Evolutionary conservation across 2,797 vertebrate genomes (phyloP).

Genomic region (Peromyscus aztecus): DNA sequence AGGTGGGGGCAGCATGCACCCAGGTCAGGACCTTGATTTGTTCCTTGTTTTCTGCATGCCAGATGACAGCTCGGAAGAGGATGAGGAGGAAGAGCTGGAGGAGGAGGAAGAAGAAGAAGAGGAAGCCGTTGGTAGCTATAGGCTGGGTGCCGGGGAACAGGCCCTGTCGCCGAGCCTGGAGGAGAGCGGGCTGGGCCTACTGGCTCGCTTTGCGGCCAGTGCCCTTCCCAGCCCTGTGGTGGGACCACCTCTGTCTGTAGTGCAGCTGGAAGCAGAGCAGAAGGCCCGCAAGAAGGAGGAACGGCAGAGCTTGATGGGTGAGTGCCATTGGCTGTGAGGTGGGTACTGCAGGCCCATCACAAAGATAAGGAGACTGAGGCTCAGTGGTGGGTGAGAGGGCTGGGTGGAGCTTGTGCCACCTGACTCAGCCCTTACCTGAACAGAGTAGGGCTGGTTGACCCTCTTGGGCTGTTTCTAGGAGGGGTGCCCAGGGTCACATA

Average conservation of each 20-base stretch:
- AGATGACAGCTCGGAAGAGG: slow-evolving; percentile 92
- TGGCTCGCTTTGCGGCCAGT: slow-evolving; percentile 96
- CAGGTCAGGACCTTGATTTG: slow-evolving; percentile 69
- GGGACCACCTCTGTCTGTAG: slow-evolving; percentile 90
- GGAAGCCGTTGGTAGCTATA: slow-evolving; percentile 89
- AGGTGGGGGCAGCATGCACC: background rate
- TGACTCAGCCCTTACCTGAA: background rate
- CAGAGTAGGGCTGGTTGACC: background rate
- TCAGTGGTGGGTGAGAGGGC: fast-evolving
- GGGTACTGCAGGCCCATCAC: background rate
- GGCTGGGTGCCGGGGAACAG: slow-evolving; percentile 86
- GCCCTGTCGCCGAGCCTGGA: slow-evolving; percentile 91
- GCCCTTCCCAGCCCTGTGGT: slow-evolving; percentile 93
- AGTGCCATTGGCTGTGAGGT: slow-evolving; percentile 18
- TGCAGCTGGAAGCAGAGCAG: slow-evolving; percentile 94
- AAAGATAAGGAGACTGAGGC: background rate
- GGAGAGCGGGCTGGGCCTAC: slow-evolving; percentile 96
- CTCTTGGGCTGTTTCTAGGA: background rate
- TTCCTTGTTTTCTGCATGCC: slow-evolving; percentile 85
- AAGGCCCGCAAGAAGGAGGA: slow-evolving; percentile 95
- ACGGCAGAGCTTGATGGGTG: slow-evolving; percentile 95
- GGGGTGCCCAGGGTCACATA: background rate
- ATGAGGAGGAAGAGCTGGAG: slow-evolving; percentile 87
- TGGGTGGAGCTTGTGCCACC: fast-evolving
- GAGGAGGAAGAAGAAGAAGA: slow-evolving; percentile 89